Base-by-base conservation (phyloP, 2,113 vertebrate species). In the Pristiophorus japonicus region DNA sequence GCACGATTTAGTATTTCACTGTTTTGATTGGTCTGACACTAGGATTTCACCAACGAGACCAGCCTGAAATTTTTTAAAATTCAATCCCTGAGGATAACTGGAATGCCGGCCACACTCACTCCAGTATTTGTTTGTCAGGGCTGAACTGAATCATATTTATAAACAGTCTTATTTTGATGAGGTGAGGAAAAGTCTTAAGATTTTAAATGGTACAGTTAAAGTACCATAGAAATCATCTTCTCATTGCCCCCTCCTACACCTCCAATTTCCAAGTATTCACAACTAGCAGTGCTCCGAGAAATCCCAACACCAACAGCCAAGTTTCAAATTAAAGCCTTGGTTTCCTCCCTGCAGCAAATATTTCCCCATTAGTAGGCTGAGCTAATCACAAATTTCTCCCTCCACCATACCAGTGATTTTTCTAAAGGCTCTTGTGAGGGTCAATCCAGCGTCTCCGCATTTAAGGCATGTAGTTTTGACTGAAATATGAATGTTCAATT, bases 141-240 rank as follows among this genome's bases (percentile, higher is more conserved):
- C 5, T 34, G 62, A 62, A 62, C 55, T 18, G 34, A 62, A 62
- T 62, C 7, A 38, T 42, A 92, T 92, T 92, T 92, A 92, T 65
- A 92, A 92, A 92, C 16, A 38, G 88, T 92, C 59, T 20, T 34
- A 63, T n/a, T 62, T 91, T 62, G 87, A 91, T 63, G 88, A 92
- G 88, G 88, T 63, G 34, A 63, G 88, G 88, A 92, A 63, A 20
- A 45, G 59, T 22, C 59, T 63, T 92, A 63, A 38, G 34, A 65
- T 65, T 63, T 92, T 63, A 63, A 20, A 65, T 38, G 16, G 34
- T 91, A 14, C 87, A n/a, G 59, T 38, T 65, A 92, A 38, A 63
- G 16, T 92, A 7, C 51, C 27, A 34, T 92, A 18, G 59, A 65
- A 88, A 24, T 63, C n/a, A 38, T n/a, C 59, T 63, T 65, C n/a